A percentile compares a stretch with the other conserved stretches of the same genome.
These are phyloP conservation scores for Proterorhinus semilunaris DNA, from an alignment of 2,113 vertebrate genomes.

Conservation along the genomic window DNA sequence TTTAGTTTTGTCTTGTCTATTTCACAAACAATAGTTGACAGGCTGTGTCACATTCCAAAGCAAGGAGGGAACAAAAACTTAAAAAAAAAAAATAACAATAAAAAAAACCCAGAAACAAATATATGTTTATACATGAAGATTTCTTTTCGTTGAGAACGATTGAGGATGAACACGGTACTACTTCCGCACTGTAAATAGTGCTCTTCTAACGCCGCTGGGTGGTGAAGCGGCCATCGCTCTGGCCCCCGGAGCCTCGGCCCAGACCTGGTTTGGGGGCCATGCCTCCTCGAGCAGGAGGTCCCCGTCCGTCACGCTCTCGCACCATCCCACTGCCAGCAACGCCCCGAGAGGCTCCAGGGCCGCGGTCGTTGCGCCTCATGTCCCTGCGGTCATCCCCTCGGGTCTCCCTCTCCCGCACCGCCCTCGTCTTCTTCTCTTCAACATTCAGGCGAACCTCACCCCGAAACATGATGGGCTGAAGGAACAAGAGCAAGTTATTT, in stretches of 20 bases:
- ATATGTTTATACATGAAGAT: slow-evolving; percentile 76
- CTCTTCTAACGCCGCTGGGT: slow-evolving; percentile 86
- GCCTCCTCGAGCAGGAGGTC: slow-evolving; percentile 85
- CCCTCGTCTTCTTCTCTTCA: slow-evolving; percentile 97
- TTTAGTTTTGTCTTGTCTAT: slow-evolving; percentile 72
- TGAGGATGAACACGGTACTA: slow-evolving; percentile 89
- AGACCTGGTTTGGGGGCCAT: slow-evolving; percentile 88
- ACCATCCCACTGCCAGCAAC: slow-evolving; percentile 91
- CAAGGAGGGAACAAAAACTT: slow-evolving; percentile 69
- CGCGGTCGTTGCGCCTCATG: slow-evolving; percentile 87
- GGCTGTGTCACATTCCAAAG: slow-evolving; percentile 98
- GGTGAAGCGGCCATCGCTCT: slow-evolving; percentile 89
- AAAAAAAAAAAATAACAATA: slow-evolving; percentile 51
- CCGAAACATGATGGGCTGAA: slow-evolving; percentile 96
- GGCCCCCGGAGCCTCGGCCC: slow-evolving; percentile 79
- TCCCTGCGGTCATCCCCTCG: slow-evolving; percentile 88
- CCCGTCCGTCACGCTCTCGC: slow-evolving; percentile 90
- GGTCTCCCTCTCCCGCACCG: slow-evolving; percentile 89
- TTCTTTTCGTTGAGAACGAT: slow-evolving; percentile 84
- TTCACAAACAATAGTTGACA: slow-evolving; percentile 91
- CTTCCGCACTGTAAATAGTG: slow-evolving; percentile 76
- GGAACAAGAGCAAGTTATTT: slow-evolving; percentile 11
- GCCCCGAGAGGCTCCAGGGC: slow-evolving; percentile 86
- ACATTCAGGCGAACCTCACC: slow-evolving; percentile 97
- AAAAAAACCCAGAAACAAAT: slow-evolving; percentile 80